Conservation (phyloP, 92 coral and sea anemone species). For the Epizoanthus scotinus region DNA sequence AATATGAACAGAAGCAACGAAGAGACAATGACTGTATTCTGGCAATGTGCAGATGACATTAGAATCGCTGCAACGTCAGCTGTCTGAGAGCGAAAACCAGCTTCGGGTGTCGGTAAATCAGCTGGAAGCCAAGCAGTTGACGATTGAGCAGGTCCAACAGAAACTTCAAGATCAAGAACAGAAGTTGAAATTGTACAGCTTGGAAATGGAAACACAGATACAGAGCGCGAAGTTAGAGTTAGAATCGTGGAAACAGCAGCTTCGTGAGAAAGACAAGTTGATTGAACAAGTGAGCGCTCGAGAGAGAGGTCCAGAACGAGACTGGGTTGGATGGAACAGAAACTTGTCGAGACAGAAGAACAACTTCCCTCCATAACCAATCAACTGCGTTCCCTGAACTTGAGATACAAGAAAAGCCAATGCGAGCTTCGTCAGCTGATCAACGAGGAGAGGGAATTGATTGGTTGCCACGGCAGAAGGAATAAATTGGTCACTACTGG, state of each 20-base stretch:
- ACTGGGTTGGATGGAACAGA: conserved; percentile 10
- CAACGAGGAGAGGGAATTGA: conserved; percentile 13
- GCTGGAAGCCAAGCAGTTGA: conserved; percentile 15
- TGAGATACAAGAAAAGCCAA: conserved; percentile 6
- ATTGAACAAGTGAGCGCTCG: no score
- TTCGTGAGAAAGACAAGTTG: conserved; percentile 23
- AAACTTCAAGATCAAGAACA: conserved; percentile 17
- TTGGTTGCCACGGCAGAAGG: neutral
- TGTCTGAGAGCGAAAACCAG: conserved; percentile 22
- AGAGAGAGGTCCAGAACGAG: conserved; percentile 12
- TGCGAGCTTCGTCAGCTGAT: conserved; percentile 9
- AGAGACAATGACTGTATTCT: conserved; percentile 8
- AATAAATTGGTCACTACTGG: neutral
- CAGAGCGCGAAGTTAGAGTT: conserved; percentile 20
- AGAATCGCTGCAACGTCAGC: no score
- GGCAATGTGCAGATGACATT: no score
- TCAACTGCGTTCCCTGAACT: conserved; percentile 12
- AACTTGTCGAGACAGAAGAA: conserved; percentile 14
- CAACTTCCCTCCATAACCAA: conserved; percentile 16
- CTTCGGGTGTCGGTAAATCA: conserved; percentile 12
- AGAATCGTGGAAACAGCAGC: conserved; percentile 18
- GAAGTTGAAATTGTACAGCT: conserved; percentile 8
- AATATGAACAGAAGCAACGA: conserved; percentile 14
- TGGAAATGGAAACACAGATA: conserved; percentile 14
- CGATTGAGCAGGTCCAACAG: conserved; percentile 11